A percentile compares a stretch with the other conserved stretches of the same genome.
phyloP scores from a whole-genome alignment of 2,113 vertebrate genomes.

The Zapornia atra region DNA sequence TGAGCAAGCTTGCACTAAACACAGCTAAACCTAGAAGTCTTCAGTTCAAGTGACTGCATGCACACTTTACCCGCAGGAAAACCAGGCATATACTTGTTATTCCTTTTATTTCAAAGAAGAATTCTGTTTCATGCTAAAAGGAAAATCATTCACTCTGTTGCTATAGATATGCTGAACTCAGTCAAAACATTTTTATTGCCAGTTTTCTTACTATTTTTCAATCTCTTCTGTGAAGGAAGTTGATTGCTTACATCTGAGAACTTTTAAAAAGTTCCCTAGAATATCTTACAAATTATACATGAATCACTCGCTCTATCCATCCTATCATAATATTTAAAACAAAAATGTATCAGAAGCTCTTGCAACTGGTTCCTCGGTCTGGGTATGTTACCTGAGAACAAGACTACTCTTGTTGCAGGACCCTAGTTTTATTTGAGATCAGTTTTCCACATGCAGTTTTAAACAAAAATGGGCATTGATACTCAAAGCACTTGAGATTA shows the following conservation, averaged over 20 bases:
- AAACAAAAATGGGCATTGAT: not conserved
- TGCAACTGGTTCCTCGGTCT: not conserved
- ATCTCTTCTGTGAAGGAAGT: not conserved
- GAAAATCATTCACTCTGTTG: not conserved
- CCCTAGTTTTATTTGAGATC: too few relatives aligned
- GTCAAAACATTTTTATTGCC: not conserved
- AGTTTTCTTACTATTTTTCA: not conserved
- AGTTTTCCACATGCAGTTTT: not conserved
- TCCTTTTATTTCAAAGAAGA: not conserved
- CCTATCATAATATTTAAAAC: not conserved
- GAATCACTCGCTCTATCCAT: not conserved
- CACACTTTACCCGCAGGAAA: not conserved
- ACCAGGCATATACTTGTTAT: not conserved
- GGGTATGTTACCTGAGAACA: not conserved
- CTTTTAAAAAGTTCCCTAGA: not conserved
- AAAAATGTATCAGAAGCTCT: not conserved
- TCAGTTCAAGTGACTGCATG: not conserved
- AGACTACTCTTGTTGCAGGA: too few relatives aligned
- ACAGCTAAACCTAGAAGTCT: not conserved
- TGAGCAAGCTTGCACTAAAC: not conserved
- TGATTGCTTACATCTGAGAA: not conserved
- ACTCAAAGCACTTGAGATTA: not conserved
- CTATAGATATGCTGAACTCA: not conserved
- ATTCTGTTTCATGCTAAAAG: not conserved
- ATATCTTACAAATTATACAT: not conserved